Conservation (phyloP, 2,113 vertebrate genomes). For the Toxostoma redivivum region DNA sequence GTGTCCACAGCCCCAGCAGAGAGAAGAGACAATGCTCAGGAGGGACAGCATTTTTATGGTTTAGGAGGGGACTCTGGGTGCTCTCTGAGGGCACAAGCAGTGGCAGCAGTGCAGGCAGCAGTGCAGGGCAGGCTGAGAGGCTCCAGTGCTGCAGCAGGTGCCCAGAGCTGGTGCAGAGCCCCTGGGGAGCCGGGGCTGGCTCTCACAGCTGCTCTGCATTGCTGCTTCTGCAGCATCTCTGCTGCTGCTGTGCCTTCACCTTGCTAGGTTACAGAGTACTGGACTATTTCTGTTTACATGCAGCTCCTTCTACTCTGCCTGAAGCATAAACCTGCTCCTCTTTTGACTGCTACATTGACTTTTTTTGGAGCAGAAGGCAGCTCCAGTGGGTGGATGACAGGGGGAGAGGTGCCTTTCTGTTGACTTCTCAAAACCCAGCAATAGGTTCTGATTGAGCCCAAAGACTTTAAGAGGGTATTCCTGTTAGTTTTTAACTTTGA, state of each 20-base stretch:
- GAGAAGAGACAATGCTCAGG: not conserved
- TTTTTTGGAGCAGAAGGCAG: not conserved
- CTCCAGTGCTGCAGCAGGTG: not conserved
- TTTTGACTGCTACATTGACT: not conserved
- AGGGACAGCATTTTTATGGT: not conserved
- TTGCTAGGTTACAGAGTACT: not conserved
- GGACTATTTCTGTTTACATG: not conserved
- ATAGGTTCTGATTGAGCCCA: not conserved
- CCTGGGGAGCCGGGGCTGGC: accelerated
- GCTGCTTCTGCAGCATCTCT: accelerated
- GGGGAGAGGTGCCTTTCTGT: not conserved
- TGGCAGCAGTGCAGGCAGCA: accelerated
- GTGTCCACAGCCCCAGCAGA: not conserved
- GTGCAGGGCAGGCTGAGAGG: not conserved
- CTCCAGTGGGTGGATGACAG: not conserved
- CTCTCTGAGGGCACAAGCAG: not conserved
- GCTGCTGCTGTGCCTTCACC: not conserved
- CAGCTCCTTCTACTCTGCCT: not conserved
- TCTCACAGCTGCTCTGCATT: not conserved
- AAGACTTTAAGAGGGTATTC: not conserved
- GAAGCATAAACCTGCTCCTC: not conserved
- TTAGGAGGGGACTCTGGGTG: not conserved
- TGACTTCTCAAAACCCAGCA: not conserved
- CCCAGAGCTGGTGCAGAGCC: not conserved
- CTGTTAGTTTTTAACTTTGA: not conserved